Conservation (phyloP, 2,113 vertebrate species). For the Nibea albiflora region DNA sequence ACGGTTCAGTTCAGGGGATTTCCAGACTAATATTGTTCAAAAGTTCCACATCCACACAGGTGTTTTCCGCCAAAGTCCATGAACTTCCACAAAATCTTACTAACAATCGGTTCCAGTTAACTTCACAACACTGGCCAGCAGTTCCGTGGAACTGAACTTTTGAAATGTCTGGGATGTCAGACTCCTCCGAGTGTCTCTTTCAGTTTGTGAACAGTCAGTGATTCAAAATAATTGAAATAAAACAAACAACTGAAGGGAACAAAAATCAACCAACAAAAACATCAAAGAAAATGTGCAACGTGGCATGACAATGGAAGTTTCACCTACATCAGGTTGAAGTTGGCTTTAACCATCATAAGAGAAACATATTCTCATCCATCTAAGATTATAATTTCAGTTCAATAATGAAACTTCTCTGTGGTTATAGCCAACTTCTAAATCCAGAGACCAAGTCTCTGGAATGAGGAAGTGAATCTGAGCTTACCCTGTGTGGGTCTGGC, state of each 20-base stretch:
- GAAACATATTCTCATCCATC: accelerated
- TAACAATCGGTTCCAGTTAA: background rate
- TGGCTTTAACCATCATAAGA: slow-evolving; percentile 58
- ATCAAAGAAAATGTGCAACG: slow-evolving; percentile 19
- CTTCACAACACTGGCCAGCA: background rate
- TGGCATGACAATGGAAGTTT: background rate
- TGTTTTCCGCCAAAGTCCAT: slow-evolving; percentile 8
- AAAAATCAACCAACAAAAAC: slow-evolving; percentile 42
- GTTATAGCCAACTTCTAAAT: slow-evolving; percentile 51
- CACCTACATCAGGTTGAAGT: background rate
- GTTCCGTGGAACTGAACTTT: slow-evolving; percentile 11
- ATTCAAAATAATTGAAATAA: slow-evolving; percentile 10
- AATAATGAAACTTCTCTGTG: slow-evolving; percentile 14
- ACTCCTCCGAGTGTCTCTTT: slow-evolving; percentile 18
- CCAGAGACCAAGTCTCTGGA: slow-evolving; percentile 31
- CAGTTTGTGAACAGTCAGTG: background rate
- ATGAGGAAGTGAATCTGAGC: slow-evolving; percentile 50
- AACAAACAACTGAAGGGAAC: slow-evolving; percentile 28
- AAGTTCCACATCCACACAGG: slow-evolving; percentile 9
- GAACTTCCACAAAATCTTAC: background rate
- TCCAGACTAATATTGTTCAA: background rate
- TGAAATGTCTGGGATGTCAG: slow-evolving; percentile 3
- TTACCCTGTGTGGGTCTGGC: slow-evolving; percentile 86
- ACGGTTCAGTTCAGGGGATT: background rate
- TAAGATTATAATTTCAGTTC: background rate